phyloP scores from a whole-genome alignment of 2,797 vertebrate species.

The Natrix natrix region DNA sequence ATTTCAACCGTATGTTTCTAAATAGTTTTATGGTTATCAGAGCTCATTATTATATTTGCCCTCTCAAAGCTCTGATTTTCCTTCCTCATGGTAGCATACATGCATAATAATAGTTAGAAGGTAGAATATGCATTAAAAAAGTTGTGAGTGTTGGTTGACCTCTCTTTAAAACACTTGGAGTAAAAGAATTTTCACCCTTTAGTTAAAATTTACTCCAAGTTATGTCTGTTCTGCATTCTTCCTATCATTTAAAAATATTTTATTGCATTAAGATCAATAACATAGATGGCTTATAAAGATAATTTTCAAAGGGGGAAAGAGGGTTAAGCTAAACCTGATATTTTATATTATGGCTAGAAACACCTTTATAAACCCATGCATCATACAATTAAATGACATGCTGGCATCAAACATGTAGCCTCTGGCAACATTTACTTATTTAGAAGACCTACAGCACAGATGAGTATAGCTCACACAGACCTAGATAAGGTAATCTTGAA shows the following conservation, averaged over 20 bases:
- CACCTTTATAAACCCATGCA: slow-evolving; percentile 27
- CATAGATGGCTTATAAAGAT: background rate
- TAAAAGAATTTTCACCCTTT: slow-evolving; percentile 64
- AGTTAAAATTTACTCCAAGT: slow-evolving; percentile 57
- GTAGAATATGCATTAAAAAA: slow-evolving; percentile 42
- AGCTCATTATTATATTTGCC: slow-evolving; percentile 63
- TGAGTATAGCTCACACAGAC: slow-evolving; percentile 49
- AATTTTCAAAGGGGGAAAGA: background rate
- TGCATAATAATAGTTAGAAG: slow-evolving; percentile 57
- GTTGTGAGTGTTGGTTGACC: slow-evolving; percentile 58
- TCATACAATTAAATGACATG: slow-evolving; percentile 25
- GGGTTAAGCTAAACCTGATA: slow-evolving; percentile 32
- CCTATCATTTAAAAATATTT: slow-evolving; percentile 33
- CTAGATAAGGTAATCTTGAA: slow-evolving; percentile 48
- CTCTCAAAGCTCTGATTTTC: slow-evolving; percentile 50
- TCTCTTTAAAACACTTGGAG: slow-evolving; percentile 52
- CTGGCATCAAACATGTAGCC: slow-evolving; percentile 34
- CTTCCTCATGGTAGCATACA: slow-evolving; percentile 38
- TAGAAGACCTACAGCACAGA: slow-evolving; percentile 63
- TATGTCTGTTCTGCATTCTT: slow-evolving; percentile 45
- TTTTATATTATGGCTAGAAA: slow-evolving; percentile 40
- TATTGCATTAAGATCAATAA: background rate
- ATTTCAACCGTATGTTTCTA: slow-evolving; percentile 43
- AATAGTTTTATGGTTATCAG: slow-evolving; percentile 59
- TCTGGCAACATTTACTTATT: slow-evolving; percentile 48